These are phyloP conservation scores for Chlorodrepanis virens DNA, from an alignment of 2,113 vertebrate species.

Conservation along the genomic window DNA sequence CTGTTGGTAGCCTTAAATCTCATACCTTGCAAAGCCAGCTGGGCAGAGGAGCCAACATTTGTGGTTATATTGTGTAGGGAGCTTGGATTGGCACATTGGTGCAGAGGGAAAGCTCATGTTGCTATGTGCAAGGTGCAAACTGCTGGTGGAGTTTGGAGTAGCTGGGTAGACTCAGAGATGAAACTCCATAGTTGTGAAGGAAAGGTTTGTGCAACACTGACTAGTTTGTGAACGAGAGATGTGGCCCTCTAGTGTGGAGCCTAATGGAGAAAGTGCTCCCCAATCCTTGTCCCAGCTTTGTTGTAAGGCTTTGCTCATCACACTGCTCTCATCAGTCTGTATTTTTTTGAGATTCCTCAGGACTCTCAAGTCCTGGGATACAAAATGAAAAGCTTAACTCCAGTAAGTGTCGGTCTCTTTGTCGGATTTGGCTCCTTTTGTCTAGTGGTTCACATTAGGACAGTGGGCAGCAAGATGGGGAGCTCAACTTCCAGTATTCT, in stretches of 20 bases:
- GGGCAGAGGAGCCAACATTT: not conserved
- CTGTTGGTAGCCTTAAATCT: not conserved
- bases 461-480: not conserved
- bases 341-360: not conserved
- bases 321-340: not conserved
- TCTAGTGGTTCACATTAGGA: not conserved
- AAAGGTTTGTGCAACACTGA: rapidly evolving
- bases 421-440: not conserved
- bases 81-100: not conserved
- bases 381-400: not conserved
- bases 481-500: not conserved
- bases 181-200: not conserved
- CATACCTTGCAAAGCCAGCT: not conserved
- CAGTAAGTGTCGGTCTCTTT: not conserved
- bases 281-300: rapidly evolving
- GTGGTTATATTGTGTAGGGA: not conserved
- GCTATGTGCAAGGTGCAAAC: not conserved
- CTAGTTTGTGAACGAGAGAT: not conserved
- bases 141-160: not conserved
- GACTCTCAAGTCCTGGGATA: not conserved
- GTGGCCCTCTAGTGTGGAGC: not conserved
- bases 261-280: not conserved
- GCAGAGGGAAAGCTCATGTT: not conserved
- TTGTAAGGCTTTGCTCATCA: not conserved
- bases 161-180: not conserved